Conservation (phyloP, 2,888 invertebrate species). For the Eretmocerus hayati region DNA sequence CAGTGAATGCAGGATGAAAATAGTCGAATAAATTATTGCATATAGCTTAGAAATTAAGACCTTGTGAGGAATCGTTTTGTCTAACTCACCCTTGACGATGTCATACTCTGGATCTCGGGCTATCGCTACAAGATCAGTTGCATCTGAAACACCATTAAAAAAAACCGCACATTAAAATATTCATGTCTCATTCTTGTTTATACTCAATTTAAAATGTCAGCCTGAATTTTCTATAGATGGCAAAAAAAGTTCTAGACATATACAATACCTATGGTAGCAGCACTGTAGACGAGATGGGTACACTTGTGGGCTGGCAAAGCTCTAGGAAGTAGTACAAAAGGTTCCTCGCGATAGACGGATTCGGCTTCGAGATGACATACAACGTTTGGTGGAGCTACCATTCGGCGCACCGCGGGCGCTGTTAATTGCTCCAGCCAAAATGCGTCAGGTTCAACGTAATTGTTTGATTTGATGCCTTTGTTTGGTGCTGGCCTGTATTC, state of each 20-base stretch:
- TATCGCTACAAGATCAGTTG: constrained; percentile 56
- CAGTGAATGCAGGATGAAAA: too few species aligned
- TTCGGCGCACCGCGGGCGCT: constrained; percentile 36
- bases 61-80: too few species aligned
- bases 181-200: too few species aligned
- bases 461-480: constrained; percentile 33
- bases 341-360: constrained; percentile 61
- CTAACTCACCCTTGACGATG: constrained; percentile 58
- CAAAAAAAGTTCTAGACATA: neutral
- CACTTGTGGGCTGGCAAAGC: constrained; percentile 62
- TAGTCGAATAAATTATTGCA: too few species aligned
- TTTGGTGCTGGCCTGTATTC: constrained; percentile 49
- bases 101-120: constrained; percentile 66
- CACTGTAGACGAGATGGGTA: constrained; percentile 69
- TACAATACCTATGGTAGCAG: constrained; percentile 55
- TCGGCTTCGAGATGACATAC: constrained; percentile 66
- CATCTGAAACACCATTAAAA: constrained; percentile 49
- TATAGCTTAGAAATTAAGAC: too few species aligned
- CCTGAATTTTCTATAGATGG: neutral
- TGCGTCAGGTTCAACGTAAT: constrained; percentile 27
- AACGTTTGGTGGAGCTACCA: constrained; percentile 39
- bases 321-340: constrained; percentile 58
- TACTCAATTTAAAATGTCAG: too few species aligned
- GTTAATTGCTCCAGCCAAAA: constrained; percentile 42
- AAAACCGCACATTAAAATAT: too few species aligned